Conservation (phyloP, 2,113 vertebrate genomes). For the Ursus arctos region DNA sequence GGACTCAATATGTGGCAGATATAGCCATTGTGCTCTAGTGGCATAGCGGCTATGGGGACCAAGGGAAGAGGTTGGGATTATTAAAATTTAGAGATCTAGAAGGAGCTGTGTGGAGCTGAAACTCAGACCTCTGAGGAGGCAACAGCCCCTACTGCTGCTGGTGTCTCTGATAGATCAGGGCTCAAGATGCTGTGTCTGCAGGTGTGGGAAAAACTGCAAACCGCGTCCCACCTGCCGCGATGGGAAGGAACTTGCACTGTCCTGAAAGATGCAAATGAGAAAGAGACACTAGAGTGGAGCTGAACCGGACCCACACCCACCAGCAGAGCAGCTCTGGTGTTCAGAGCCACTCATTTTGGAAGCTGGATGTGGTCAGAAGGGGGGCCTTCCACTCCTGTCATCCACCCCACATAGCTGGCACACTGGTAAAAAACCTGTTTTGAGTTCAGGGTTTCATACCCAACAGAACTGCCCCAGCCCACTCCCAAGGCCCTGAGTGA, state of each 20-base stretch:
- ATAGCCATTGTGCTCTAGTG: background rate
- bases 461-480: constrained; percentile 5
- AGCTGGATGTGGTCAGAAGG: constrained; percentile 48
- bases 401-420: background rate
- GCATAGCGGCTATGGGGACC: background rate
- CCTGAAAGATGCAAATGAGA: background rate
- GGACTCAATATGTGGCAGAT: background rate
- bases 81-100: constrained; percentile 6
- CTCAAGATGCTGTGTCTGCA: background rate
- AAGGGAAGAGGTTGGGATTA: background rate
- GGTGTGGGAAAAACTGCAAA: background rate
- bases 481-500: constrained; percentile 42
- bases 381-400: background rate
- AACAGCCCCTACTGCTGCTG: background rate
- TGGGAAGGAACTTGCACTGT: background rate
- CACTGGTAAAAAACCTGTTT: constrained; percentile 27
- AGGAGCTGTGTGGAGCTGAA: background rate
- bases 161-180: background rate
- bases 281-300: background rate
- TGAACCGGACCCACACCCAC: background rate
- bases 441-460: constrained; percentile 2
- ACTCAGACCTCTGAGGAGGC: background rate
- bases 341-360: constrained; percentile 35
- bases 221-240: background rate
- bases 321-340: background rate